Base-by-base conservation (phyloP, 2,113 vertebrate genomes). In the Centropristis striata region DNA sequence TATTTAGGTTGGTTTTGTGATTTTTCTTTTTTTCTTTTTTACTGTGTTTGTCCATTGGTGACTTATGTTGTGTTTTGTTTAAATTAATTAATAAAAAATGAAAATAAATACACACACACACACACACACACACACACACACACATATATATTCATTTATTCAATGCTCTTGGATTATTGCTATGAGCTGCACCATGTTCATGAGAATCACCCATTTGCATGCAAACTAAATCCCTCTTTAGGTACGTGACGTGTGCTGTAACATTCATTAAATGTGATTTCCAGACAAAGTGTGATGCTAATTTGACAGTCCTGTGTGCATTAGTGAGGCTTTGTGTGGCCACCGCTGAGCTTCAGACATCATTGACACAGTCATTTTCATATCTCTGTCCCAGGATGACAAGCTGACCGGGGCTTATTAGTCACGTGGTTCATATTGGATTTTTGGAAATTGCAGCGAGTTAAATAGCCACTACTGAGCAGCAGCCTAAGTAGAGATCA, bases 321-420 rank as follows among this genome's bases (percentile, higher is more conserved):
- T 69, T 4, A 83, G 27, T 27, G 63, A 28, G 54, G 77, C 41
- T 61, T 66, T 65, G 37, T 46, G 64, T 4, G 15, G 12, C 59
- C 3, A 4, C 42, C 32, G 25, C 8, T 27, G 53, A 81, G 37
- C 12, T 61, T 69, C 61, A 68, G 16, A 23, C 46, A 6, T 23
- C 21, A 69, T 51, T 57, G 71, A 86, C 75, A 42, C 32, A 25
- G 32, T 60, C 47, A 42, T 50, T 59, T 36, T 49, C n/a, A 32
- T 72, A 46, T 72, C 23, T 72, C 41, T 51, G 21, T 50, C 59
- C 23, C 16, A 27, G 28, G n/a, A 65, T 57, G 61, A 74, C 68
- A 54, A 44, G 28, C 1, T 20, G 21, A 68, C 32, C 27, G 32
- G 58, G 42, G 61, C 50, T 64, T 32, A 60, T 53, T 72, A 16